Evolutionary conservation across 2,888 invertebrate species (phyloP).

Genomic region (Euplexia lucipara): DNA sequence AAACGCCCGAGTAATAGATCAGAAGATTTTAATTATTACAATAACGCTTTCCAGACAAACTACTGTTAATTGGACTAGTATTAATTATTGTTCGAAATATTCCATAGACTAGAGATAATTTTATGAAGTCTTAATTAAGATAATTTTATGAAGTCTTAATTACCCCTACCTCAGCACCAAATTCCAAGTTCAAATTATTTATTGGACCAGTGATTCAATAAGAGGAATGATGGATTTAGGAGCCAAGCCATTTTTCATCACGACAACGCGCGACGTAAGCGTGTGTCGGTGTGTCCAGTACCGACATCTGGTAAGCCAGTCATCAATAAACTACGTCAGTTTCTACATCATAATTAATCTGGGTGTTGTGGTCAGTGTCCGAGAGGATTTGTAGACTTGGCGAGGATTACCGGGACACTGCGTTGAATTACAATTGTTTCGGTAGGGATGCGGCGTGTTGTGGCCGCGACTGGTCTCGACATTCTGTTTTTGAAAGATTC

Average conservation of each 20-base stretch:
- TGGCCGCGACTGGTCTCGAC: constrained; percentile 5
- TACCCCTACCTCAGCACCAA: constrained; percentile 2
- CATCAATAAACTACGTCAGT: constrained; percentile 63
- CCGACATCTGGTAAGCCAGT: constrained; percentile 34
- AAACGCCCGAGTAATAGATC: constrained; percentile 9
- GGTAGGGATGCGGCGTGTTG: constrained; percentile 20
- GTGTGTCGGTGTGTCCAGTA: constrained; percentile 8
- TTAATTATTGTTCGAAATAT: constrained; percentile 8
- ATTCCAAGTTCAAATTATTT: constrained; percentile 14
- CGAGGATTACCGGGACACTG: constrained; percentile 56
- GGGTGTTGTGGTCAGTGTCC: constrained; percentile 42
- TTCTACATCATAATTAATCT: constrained; percentile 63
- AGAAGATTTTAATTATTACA: constrained; percentile 27
- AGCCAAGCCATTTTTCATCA: constrained; percentile 34
- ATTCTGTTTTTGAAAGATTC: constrained; percentile 4
- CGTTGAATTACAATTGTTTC: constrained; percentile 47
- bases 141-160: constrained; percentile 8
- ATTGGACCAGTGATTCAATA: constrained; percentile 4
- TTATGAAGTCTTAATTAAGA: constrained; percentile 1
- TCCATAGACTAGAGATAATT: constrained; percentile 14
- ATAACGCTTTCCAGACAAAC: constrained; percentile 14
- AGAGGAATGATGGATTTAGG: constrained; percentile 9
- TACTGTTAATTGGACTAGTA: background rate
- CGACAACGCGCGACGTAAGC: background rate
- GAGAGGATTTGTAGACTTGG: constrained; percentile 58